Evolutionary conservation across 2,888 invertebrate genomes (phyloP).

Genomic region (Elysia crispata): DNA sequence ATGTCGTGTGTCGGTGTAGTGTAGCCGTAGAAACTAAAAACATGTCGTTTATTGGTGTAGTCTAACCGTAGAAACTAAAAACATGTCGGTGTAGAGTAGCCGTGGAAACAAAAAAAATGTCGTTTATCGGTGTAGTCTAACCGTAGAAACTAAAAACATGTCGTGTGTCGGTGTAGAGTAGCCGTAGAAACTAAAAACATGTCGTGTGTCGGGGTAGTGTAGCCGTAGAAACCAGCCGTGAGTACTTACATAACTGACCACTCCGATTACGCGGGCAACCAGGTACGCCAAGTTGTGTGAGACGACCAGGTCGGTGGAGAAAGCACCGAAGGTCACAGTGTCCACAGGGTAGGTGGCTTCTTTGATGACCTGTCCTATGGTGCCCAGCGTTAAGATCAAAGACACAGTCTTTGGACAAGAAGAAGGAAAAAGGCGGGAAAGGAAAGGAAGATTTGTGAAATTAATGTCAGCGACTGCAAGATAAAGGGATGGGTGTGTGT

Average conservation of each 20-base stretch:
- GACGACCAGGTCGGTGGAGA: background rate
- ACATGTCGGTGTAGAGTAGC: no score
- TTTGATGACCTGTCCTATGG: constrained; percentile 17
- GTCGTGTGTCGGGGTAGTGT: no score
- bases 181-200: no score
- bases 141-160: no score
- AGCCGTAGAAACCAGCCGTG: no score
- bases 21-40: no score
- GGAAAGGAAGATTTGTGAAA: background rate
- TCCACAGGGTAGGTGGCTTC: background rate
- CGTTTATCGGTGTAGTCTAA: no score
- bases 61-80: no score
- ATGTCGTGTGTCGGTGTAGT: no score
- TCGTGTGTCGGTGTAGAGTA: no score
- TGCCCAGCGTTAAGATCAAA: background rate
- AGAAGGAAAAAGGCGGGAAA: background rate
- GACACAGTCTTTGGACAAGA: background rate
- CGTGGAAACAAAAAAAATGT: no score
- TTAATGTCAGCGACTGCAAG: background rate
- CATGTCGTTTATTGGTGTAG: no score
- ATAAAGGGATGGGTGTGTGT: background rate
- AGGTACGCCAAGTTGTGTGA: constrained; percentile 3
- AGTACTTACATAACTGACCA: constrained; percentile 30
- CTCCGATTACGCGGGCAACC: background rate
- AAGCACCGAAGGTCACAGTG: background rate